phyloP scores from a whole-genome alignment of 2,888 invertebrate genomes.

The Pachycephus smyrnensis region DNA sequence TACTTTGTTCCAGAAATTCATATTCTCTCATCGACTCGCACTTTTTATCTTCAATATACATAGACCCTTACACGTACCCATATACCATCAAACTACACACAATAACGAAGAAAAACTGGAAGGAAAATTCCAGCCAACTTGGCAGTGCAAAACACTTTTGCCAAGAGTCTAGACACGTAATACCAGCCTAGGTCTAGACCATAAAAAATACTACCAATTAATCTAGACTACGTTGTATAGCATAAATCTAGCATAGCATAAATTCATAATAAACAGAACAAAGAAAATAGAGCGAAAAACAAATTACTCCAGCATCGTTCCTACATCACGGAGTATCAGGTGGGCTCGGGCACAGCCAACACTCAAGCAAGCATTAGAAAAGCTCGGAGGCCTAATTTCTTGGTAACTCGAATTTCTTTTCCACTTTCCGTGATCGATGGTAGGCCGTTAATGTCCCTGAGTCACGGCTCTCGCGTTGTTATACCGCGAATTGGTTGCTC shows the following conservation, averaged over 20 bases:
- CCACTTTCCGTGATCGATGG: slow-evolving; percentile 8
- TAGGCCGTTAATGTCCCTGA: neutral
- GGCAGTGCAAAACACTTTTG: neutral
- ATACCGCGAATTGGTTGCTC: slow-evolving; percentile 24
- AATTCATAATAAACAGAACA: too few species aligned
- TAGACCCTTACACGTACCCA: neutral
- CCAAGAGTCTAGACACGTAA: neutral
- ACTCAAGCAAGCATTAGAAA: neutral
- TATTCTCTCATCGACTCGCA: neutral
- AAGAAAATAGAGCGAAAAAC: neutral
- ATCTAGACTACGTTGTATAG: neutral
- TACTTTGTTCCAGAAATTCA: neutral
- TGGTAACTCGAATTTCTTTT: slow-evolving; percentile 4
- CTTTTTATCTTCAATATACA: neutral
- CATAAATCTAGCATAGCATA: too few species aligned
- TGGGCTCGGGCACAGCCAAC: neutral
- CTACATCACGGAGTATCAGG: neutral
- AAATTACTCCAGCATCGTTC: neutral
- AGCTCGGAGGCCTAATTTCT: neutral
- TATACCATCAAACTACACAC: neutral
- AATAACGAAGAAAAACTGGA: neutral
- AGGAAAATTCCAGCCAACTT: neutral
- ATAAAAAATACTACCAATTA: neutral
- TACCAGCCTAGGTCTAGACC: neutral
- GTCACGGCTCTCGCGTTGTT: slow-evolving; percentile 7